Base-by-base conservation (phyloP, 2,888 invertebrate species). In the Pseudococcus jackbeardsleyi region DNA sequence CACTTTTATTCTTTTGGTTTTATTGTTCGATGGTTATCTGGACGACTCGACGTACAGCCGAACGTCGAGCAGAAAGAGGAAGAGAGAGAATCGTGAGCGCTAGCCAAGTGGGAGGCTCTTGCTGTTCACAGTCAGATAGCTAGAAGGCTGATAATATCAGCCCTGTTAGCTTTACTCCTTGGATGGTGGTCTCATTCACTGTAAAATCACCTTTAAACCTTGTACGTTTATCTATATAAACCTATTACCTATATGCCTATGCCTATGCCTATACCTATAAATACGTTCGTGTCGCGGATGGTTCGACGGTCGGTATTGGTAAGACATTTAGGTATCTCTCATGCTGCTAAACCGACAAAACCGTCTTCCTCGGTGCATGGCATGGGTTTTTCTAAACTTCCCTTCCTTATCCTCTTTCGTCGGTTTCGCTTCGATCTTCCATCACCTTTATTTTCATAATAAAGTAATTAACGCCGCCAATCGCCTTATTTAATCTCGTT, bases 141-240 rank as follows among this genome's bases (percentile, higher is more conserved):
- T 86, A 7, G 42, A 46, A 86, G 86, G 86, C 86, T 86, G 86
- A 86, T 86, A 86, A 86, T 86, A 86, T 86, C 86, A 86, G 50
- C 72, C 86, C 86, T 77, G 86, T 86, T 86, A 86, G 46, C 86
- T 77, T 72, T 42, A 64, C 86, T 86, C 86, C 86, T 59, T 64
- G 64, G 86, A 86, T 86, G 86, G 86, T 86, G 86, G 86, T 86
- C 86, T 86, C 86, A 86, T 86, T 86, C 86, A 86, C 68, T 46
- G 77, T 48, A 42, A 64, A 64, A 77, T 86, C 86, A 86, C 86
- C 86, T 86, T 86, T 86, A 72, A 86, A 77, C 79, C 79, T 79
- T 79, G 42, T 42, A 79, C 26, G 26, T 33, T 33, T 33, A 33
- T 33, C 26, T 33, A 33, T 33, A 33, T 33, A n/a, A n/a, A 33